phyloP scores from a whole-genome alignment of 2,113 vertebrate genomes.

The Pandion haliaetus region DNA sequence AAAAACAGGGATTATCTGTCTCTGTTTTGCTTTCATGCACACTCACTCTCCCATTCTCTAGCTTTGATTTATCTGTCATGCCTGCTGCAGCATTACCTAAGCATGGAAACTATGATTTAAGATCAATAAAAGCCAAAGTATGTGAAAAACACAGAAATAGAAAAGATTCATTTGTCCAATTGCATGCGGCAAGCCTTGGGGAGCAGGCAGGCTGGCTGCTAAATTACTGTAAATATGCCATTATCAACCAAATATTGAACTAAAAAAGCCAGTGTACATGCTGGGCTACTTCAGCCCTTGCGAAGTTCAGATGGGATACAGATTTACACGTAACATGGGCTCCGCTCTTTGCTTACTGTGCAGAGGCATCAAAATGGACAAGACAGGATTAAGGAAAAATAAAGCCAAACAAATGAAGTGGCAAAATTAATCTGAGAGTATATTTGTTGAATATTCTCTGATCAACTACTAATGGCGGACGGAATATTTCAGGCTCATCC shows the following conservation, averaged over 20 bases:
- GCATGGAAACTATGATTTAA: conserved; percentile 51
- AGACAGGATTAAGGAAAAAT: not conserved
- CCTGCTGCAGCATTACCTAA: conserved; percentile 28
- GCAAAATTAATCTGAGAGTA: not conserved
- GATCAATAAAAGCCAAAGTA: conserved; percentile 36
- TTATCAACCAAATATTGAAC: not conserved
- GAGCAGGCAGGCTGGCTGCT: not conserved
- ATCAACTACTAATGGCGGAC: not conserved
- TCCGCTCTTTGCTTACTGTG: not conserved
- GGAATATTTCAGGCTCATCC: not conserved
- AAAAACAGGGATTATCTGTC: conserved; percentile 54
- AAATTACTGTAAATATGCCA: not conserved
- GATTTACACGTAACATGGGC: not conserved
- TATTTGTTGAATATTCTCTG: not conserved
- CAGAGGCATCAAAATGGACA: not conserved
- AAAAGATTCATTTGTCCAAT: not conserved
- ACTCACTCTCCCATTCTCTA: not conserved
- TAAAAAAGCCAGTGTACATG: not conserved
- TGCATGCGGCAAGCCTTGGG: not conserved
- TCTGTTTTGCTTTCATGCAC: not conserved
- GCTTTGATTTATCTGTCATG: conserved; percentile 45
- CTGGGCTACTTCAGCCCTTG: not conserved
- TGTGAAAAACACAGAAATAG: conserved; percentile 3
- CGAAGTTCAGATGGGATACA: not conserved
- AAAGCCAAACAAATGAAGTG: not conserved